Conservation (phyloP, 2,888 invertebrate genomes). For the Platycheirus rosarum region DNA sequence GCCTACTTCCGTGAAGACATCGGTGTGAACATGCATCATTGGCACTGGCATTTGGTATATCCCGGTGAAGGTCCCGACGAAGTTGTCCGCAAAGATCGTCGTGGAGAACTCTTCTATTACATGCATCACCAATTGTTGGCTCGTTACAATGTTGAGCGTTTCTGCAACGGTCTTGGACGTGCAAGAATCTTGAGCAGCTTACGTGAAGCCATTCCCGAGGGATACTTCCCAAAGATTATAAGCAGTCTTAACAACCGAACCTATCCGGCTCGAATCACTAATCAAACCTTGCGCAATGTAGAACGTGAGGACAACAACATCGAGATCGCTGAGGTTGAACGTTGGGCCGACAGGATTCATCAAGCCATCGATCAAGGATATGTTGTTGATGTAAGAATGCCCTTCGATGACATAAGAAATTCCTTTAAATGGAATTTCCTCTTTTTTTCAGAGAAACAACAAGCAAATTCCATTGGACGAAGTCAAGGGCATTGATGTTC, state of each 20-base stretch:
- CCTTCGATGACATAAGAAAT: too few species aligned
- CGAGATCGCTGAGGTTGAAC: constrained; percentile 85
- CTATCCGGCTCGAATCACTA: constrained; percentile 88
- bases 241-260: constrained; percentile 86
- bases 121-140: constrained; percentile 87
- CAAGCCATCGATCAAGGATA: constrained; percentile 89
- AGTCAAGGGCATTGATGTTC: constrained; percentile 88
- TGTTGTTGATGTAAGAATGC: constrained; percentile 84
- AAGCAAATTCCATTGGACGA: constrained; percentile 78
- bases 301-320: constrained; percentile 86
- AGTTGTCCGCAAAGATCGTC: constrained; percentile 88
- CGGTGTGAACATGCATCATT: constrained; percentile 93
- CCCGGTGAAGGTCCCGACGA: constrained; percentile 86
- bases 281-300: constrained; percentile 86
- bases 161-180: constrained; percentile 87
- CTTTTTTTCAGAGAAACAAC: constrained; percentile 76
- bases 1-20: constrained; percentile 94
- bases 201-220: constrained; percentile 88
- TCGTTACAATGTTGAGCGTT: constrained; percentile 90
- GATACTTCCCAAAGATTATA: constrained; percentile 92
- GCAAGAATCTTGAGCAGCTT: constrained; percentile 87
- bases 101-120: constrained; percentile 89
- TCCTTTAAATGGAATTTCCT: too few species aligned
- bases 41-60: constrained; percentile 96
- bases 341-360: constrained; percentile 89